A percentile compares a stretch with the other conserved stretches of the same genome.
These are phyloP conservation scores for Eupithecia exiguata DNA, from an alignment of 2,888 invertebrate species.

Conservation along the genomic window DNA sequence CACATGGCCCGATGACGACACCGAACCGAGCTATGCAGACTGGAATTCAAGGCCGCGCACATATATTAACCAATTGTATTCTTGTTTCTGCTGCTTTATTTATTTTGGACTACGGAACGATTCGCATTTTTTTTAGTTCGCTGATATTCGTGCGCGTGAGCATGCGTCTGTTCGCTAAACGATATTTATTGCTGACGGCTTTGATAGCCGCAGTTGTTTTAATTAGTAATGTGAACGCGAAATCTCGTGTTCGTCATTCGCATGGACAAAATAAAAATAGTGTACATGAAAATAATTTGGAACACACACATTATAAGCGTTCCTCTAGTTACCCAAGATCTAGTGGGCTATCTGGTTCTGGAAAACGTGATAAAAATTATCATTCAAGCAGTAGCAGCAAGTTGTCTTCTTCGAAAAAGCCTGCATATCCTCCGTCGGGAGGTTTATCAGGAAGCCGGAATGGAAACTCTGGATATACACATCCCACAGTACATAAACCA, in stretches of 20 bases:
- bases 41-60: conserved; percentile 8
- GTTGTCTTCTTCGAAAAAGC: neutral
- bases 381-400: conserved; percentile 1
- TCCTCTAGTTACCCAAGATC: neutral
- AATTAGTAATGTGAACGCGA: conserved; percentile 21
- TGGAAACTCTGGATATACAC: neutral
- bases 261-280: neutral
- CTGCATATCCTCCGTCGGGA: neutral
- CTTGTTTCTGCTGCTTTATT: conserved; percentile 8
- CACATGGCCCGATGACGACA: conserved; percentile 1
- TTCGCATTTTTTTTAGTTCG: conserved; percentile 9
- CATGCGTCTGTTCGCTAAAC: conserved; percentile 17
- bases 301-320: neutral
- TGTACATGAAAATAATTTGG: neutral
- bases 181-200: neutral
- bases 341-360: neutral
- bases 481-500: neutral
- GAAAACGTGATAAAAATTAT: neutral
- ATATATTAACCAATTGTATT: conserved; percentile 13
- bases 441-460: neutral
- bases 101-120: conserved; percentile 1
- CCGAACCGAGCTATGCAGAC: neutral
- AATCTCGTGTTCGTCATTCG: neutral
- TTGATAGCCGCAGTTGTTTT: conserved; percentile 11
- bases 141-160: conserved; percentile 10